Evolutionary conservation across 2,113 vertebrate genomes (phyloP).

Genomic region (Bos indicus): DNA sequence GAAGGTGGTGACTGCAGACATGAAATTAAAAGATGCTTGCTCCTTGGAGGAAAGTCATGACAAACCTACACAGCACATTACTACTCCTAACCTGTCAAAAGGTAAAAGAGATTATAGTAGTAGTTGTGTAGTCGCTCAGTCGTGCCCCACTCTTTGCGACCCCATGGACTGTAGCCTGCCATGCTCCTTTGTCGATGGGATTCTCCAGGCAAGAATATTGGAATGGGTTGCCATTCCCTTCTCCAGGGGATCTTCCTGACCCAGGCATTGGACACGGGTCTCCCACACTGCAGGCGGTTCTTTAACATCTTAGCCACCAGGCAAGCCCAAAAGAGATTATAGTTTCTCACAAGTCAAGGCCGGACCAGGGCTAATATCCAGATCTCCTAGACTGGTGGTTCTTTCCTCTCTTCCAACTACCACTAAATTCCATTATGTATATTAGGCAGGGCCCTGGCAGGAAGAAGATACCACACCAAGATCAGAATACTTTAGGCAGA

Average conservation of each 20-base stretch:
- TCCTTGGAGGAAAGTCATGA: neutral
- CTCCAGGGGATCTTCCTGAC: neutral
- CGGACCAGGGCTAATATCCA: neutral
- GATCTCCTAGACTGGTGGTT: neutral
- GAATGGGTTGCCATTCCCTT: neutral
- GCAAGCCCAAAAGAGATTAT: neutral
- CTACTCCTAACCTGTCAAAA: neutral
- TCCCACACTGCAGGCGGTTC: neutral
- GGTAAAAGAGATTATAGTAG: neutral
- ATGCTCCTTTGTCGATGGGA: neutral
- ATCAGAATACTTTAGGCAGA: neutral
- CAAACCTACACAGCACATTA: neutral
- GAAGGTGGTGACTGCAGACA: neutral
- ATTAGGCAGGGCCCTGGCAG: neutral
- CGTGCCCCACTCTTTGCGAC: neutral
- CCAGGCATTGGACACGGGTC: neutral
- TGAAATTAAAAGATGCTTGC: neutral
- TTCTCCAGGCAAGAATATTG: neutral
- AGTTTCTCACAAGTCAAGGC: neutral
- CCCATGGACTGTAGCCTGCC: neutral
- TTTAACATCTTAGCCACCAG: neutral
- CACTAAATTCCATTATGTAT: neutral
- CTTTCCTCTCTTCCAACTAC: neutral
- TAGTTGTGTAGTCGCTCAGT: neutral
- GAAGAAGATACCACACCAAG: neutral